Conservation (phyloP, 2,888 invertebrate genomes). For the Sceliomorpha sp. region DNA sequence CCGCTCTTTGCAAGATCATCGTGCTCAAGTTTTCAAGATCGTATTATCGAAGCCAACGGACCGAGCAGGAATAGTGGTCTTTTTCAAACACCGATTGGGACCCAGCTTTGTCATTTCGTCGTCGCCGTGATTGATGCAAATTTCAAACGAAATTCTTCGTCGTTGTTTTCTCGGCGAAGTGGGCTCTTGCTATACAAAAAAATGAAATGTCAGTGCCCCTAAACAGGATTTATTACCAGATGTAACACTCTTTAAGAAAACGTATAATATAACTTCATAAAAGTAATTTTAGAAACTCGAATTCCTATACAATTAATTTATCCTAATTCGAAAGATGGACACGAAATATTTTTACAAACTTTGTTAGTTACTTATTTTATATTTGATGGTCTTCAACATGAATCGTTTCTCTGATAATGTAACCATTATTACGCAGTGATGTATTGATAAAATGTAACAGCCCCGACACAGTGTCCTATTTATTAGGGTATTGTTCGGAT, state of each 20-base stretch:
- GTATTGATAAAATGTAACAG: slow-evolving; percentile 46
- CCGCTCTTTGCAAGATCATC: slow-evolving; percentile 38
- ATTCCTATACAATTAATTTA: too few species aligned
- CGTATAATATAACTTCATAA: too few species aligned
- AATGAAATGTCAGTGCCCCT: too few species aligned
- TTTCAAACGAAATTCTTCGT: too few species aligned
- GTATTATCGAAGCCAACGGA: slow-evolving; percentile 19
- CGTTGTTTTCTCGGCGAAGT: too few species aligned
- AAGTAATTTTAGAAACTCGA: too few species aligned
- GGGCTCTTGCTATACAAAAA: too few species aligned
- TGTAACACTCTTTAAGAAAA: too few species aligned
- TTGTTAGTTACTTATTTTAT: neutral
- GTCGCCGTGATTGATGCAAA: too few species aligned
- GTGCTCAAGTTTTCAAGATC: slow-evolving; percentile 1
- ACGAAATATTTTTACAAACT: too few species aligned
- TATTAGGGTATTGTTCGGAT: slow-evolving; percentile 46
- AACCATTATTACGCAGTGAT: slow-evolving; percentile 46
- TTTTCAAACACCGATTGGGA: slow-evolving; percentile 38
- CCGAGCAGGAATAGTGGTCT: slow-evolving; percentile 19
- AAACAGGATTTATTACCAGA: too few species aligned
- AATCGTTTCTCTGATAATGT: slow-evolving; percentile 16
- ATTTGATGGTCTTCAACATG: slow-evolving; percentile 9
- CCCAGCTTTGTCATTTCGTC: slow-evolving; percentile 36
- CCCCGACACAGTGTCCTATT: slow-evolving; percentile 47
- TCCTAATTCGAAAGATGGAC: too few species aligned